Percentiles rank a stretch among this genome's conserved stretches.
Evolutionary conservation across 2,888 invertebrate genomes (phyloP).

Genomic region (Molanna angustata): DNA sequence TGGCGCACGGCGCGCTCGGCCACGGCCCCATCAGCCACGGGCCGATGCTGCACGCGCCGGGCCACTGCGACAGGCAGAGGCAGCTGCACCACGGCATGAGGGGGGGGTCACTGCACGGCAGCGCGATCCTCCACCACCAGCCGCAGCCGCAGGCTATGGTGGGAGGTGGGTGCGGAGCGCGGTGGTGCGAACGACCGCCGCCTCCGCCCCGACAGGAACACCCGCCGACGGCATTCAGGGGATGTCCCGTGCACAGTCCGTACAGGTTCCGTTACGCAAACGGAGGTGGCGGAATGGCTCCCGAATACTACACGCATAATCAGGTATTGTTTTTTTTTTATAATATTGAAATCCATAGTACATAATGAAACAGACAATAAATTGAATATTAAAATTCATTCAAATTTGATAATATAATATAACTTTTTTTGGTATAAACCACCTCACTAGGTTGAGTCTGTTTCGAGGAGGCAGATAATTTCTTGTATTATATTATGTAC

Average conservation of each 20-base stretch:
- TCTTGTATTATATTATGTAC: no score
- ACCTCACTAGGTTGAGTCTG: no score
- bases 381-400: background rate
- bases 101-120: conserved; percentile 30
- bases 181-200: conserved; percentile 28
- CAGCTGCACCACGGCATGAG: conserved; percentile 25
- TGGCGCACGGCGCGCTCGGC: conserved; percentile 15
- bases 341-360: background rate
- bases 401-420: background rate
- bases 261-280: conserved; percentile 54
- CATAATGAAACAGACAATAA: background rate
- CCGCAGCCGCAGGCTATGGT: conserved; percentile 5
- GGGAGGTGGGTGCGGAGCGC: conserved; percentile 14
- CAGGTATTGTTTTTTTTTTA: conserved; percentile 20
- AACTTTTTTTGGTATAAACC: background rate
- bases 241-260: conserved; percentile 61
- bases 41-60: conserved; percentile 15
- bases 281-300: conserved; percentile 23
- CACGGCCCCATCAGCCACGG: conserved; percentile 19
- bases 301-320: conserved; percentile 30
- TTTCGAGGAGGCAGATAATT: conserved; percentile 8
- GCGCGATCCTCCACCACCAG: conserved; percentile 29
- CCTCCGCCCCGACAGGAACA: conserved; percentile 24
- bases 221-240: conserved; percentile 27
- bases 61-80: conserved; percentile 24